phyloP scores from a whole-genome alignment of 2,888 invertebrate genomes.

The Colostygia pectinataria region DNA sequence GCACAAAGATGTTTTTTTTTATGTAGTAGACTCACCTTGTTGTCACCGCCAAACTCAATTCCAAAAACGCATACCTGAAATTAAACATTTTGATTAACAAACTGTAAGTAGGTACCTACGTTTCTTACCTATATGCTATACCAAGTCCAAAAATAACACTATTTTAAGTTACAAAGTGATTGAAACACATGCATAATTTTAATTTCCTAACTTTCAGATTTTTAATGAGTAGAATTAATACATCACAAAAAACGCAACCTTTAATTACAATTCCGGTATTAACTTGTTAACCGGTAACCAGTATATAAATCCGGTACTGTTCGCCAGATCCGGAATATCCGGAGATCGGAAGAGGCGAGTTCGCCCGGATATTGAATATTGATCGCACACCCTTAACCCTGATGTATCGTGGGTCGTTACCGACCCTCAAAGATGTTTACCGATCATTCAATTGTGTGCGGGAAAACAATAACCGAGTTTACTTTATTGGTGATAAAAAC shows the following conservation, averaged over 20 bases:
- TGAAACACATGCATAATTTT: no score
- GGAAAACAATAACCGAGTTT: slow-evolving; percentile 34
- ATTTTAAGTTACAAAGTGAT: no score
- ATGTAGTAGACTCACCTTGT: no score
- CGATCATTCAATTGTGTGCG: slow-evolving; percentile 67
- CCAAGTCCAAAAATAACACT: no score
- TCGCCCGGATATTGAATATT: slow-evolving; percentile 81
- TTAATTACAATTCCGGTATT: slow-evolving; percentile 32
- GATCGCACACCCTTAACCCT: slow-evolving; percentile 79
- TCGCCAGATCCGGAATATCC: slow-evolving; percentile 63
- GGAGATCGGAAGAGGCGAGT: slow-evolving; percentile 78
- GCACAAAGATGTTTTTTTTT: no score
- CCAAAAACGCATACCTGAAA: slow-evolving; percentile 27
- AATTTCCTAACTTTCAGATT: no score
- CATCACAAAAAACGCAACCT: slow-evolving; percentile 10
- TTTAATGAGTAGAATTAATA: no score
- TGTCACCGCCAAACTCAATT: neutral
- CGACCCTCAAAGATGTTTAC: slow-evolving; percentile 63
- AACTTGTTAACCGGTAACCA: slow-evolving; percentile 35
- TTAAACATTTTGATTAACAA: slow-evolving; percentile 2
- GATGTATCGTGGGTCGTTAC: slow-evolving; percentile 72
- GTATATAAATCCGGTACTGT: slow-evolving; percentile 59
- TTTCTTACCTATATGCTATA: no score
- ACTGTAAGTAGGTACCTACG: neutral
- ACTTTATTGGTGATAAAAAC: slow-evolving; percentile 12